A percentile compares a stretch with the other conserved stretches of the same genome.
phyloP scores from a whole-genome alignment of 2,797 vertebrate genomes.

The Triplophysa bombifrons region DNA sequence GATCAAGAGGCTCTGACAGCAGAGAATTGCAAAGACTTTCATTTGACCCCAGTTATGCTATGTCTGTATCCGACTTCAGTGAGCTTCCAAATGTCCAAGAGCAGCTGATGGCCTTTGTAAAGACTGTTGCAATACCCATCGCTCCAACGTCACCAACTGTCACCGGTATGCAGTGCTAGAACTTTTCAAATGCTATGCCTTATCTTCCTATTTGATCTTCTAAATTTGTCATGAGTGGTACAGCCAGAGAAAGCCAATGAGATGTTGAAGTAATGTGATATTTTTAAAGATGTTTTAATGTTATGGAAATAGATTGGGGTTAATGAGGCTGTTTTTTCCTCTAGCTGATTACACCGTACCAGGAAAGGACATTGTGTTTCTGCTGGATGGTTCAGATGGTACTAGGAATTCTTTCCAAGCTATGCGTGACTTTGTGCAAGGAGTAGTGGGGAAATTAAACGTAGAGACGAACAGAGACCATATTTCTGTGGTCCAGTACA shows the following conservation, averaged over 20 bases:
- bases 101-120: conserved; percentile 39
- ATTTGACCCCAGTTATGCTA: conserved; percentile 60
- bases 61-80: conserved; percentile 60
- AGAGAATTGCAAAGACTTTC: conserved; percentile 69
- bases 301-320: no score
- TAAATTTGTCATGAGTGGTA: background rate
- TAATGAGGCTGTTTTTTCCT: no score
- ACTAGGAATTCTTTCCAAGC: conserved; percentile 49
- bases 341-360: no score
- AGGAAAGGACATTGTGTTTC: no score
- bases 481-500: conserved; percentile 67
- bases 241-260: background rate
- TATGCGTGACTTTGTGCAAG: conserved; percentile 65
- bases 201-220: conserved; percentile 12
- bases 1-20: conserved; percentile 65
- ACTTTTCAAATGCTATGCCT: conserved; percentile 35
- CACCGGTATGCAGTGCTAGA: conserved; percentile 10
- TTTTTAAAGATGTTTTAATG: background rate
- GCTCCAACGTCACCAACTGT: background rate
- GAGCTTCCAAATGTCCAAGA: conserved; percentile 63
- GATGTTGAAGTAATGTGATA: background rate
- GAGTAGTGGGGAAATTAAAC: conserved; percentile 73
- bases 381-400: no score
- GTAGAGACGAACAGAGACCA: conserved; percentile 59
- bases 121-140: conserved; percentile 20